A percentile compares a stretch with the other conserved stretches of the same genome.
Conservation (phyloP, 53 echinoderm and acorn worm genomes). For the Holothuria scabra region DNA sequence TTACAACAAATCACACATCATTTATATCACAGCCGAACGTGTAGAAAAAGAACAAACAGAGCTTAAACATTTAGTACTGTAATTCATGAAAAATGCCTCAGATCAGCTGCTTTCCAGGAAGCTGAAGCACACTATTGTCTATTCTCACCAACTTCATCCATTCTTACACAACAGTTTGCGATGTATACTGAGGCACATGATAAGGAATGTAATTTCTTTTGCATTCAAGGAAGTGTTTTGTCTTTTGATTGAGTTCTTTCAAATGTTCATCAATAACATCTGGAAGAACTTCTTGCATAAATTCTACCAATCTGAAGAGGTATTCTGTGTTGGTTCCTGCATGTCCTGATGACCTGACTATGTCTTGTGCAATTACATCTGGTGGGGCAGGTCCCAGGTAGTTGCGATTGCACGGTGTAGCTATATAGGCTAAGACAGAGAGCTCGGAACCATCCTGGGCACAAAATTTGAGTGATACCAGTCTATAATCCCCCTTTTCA, state of each 20-base stretch:
- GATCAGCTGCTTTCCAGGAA: too few relatives aligned
- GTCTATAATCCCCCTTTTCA: conserved; percentile 70
- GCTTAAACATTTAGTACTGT: too few relatives aligned
- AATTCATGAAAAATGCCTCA: too few relatives aligned
- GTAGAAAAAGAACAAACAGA: too few relatives aligned
- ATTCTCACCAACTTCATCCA: too few relatives aligned
- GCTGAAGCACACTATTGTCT: too few relatives aligned
- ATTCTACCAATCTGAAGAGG: conserved; percentile 82
- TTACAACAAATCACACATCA: too few relatives aligned
- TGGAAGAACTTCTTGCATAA: conserved; percentile 75
- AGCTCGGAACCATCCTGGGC: conserved; percentile 53
- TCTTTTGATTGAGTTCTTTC: conserved; percentile 61
- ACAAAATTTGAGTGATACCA: conserved; percentile 59
- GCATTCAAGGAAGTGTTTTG: conserved; percentile 58
- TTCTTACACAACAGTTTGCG: conserved; percentile 1
- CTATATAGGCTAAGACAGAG: conserved; percentile 69
- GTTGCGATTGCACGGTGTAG: conserved; percentile 73
- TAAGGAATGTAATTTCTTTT: conserved; percentile 23
- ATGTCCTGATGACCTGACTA: conserved; percentile 63
- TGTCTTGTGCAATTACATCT: conserved; percentile 68
- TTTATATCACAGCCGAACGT: too few relatives aligned
- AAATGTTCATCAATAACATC: conserved; percentile 80
- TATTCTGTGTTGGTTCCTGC: conserved; percentile 87
- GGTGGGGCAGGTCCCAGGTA: conserved; percentile 78
- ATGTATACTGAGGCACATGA: background rate